These are phyloP conservation scores for Puma concolor DNA, from an alignment of 2,113 vertebrate genomes.

Conservation along the genomic window DNA sequence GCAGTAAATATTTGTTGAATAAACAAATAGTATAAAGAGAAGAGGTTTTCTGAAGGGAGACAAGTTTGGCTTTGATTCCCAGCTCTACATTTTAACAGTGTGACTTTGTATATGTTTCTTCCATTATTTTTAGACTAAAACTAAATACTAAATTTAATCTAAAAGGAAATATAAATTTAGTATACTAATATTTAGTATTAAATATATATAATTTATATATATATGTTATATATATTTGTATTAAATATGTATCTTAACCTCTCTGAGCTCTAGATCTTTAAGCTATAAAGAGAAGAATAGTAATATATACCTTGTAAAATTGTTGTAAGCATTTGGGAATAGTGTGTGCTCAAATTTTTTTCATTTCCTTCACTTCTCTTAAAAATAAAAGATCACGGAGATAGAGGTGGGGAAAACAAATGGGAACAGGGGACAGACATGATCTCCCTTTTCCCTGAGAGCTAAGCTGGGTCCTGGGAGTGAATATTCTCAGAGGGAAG, in stretches of 20 bases:
- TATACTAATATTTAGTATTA: too few relatives aligned
- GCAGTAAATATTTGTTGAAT: background rate
- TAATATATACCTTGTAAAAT: background rate
- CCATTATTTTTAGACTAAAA: background rate
- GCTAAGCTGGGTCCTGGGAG: background rate
- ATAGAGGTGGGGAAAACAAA: background rate
- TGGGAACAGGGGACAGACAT: background rate
- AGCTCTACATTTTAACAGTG: background rate
- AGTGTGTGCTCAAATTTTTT: background rate
- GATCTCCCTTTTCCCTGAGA: background rate
- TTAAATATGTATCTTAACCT: background rate
- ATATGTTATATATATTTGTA: background rate
- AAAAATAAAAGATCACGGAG: background rate
- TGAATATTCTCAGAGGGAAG: background rate
- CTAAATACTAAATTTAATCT: too few relatives aligned
- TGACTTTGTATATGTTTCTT: background rate
- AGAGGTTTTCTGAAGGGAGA: background rate
- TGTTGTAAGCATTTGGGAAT: background rate
- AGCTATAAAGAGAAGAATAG: background rate
- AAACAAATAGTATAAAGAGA: background rate
- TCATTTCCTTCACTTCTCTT: background rate
- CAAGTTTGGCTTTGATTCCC: background rate
- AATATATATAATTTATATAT: too few relatives aligned
- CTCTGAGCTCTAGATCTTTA: background rate
- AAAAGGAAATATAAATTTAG: too few relatives aligned